phyloP scores from a whole-genome alignment of 2,888 invertebrate species.

The Hirtodrosophila cameraria region DNA sequence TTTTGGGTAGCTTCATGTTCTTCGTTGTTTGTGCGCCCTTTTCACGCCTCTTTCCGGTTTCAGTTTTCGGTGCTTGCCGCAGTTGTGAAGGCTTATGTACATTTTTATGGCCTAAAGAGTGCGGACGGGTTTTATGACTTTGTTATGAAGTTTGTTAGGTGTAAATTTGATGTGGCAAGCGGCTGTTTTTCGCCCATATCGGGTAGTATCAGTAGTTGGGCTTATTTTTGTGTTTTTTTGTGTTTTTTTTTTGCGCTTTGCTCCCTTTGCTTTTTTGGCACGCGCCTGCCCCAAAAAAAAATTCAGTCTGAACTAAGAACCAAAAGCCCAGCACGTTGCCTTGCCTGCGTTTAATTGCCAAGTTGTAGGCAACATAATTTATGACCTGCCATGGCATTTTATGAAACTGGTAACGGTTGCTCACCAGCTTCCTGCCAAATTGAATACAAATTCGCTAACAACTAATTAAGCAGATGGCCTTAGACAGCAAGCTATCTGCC shows the following conservation, averaged over 20 bases:
- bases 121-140: slow-evolving; percentile 66
- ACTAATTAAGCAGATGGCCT: slow-evolving; percentile 65
- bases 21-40: slow-evolving; percentile 26
- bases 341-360: slow-evolving; percentile 64
- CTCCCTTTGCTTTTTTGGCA: too few species aligned
- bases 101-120: slow-evolving; percentile 51
- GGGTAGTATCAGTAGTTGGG: slow-evolving; percentile 43
- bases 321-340: slow-evolving; percentile 7
- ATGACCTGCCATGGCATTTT: slow-evolving; percentile 63
- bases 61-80: slow-evolving; percentile 26
- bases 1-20: too few species aligned
- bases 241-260: slow-evolving; percentile 8
- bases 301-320: neutral
- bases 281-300: slow-evolving; percentile 22
- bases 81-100: slow-evolving; percentile 44
- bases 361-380: slow-evolving; percentile 76
- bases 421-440: slow-evolving; percentile 42
- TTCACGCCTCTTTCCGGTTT: slow-evolving; percentile 3
- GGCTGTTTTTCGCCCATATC: slow-evolving; percentile 46
- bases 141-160: slow-evolving; percentile 78
- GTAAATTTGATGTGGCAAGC: slow-evolving; percentile 72
- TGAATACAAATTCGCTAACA: slow-evolving; percentile 75
- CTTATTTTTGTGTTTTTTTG: slow-evolving; percentile 1
- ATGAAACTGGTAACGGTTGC: slow-evolving; percentile 33
- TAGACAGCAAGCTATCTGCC: too few species aligned